These are phyloP conservation scores for Sphaerodactylus townsendi DNA, from an alignment of 2,113 vertebrate species.

Conservation along the genomic window DNA sequence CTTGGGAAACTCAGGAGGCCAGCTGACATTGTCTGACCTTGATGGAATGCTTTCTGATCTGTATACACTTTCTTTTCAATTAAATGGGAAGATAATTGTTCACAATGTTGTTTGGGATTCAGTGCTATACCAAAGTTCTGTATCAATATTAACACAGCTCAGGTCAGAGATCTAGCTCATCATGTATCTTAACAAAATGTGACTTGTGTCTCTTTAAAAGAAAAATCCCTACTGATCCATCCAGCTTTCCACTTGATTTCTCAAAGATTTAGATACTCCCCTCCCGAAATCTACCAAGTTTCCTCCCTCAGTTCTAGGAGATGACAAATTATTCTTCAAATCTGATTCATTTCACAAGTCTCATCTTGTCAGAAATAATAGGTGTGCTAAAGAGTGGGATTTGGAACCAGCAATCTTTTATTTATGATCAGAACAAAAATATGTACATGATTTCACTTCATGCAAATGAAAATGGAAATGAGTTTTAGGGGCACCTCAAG, in stretches of 20 bases:
- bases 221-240: neutral
- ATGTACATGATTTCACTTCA: neutral
- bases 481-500: conserved; percentile 26
- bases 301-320: neutral
- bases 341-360: neutral
- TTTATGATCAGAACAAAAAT: conserved; percentile 17
- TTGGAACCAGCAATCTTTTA: neutral
- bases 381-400: rapidly evolving
- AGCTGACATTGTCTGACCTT: conserved; percentile 1
- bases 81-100: neutral
- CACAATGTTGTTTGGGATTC: neutral
- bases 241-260: neutral
- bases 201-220: neutral
- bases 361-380: conserved; percentile 2
- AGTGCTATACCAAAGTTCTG: neutral
- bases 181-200: neutral
- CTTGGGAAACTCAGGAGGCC: neutral
- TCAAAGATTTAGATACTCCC: neutral
- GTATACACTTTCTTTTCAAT: neutral
- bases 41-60: neutral
- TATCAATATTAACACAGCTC: neutral
- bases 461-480: conserved; percentile 3
- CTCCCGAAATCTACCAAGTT: neutral
- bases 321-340: neutral
- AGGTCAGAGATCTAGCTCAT: neutral